Conservation (phyloP, 1,140 invertebrate species). For the Geopemphigus sp. region DNA sequence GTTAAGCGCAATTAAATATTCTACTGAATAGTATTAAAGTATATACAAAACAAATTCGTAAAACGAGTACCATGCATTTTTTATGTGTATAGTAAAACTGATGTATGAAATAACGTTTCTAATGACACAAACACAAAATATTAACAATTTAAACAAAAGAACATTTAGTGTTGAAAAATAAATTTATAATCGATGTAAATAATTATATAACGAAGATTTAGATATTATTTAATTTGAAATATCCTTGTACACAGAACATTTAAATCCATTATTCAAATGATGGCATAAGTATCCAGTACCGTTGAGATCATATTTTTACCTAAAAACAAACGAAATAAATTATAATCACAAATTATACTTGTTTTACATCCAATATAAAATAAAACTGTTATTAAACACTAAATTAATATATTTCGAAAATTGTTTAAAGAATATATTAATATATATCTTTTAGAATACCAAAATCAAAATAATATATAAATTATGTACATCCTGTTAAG, state of each 20-base stretch:
- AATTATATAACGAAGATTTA: conserved; percentile 10
- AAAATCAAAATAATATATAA: too few relatives aligned
- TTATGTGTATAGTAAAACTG: neutral
- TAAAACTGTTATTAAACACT: neutral
- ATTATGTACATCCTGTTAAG: too few relatives aligned
- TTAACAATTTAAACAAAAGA: conserved; percentile 13
- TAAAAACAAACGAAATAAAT: conserved; percentile 1
- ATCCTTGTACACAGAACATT: neutral
- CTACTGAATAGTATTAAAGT: neutral
- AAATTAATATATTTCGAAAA: neutral
- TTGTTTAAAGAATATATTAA: neutral
- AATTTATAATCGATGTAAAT: conserved; percentile 14
- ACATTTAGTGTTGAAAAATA: conserved; percentile 21
- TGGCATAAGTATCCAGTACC: conserved; percentile 20
- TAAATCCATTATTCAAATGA: conserved; percentile 17
- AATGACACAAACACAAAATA: conserved; percentile 18
- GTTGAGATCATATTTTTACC: conserved; percentile 41
- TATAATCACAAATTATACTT: neutral
- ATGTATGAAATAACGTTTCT: conserved; percentile 28
- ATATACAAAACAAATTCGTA: conserved; percentile 1
- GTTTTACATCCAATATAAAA: neutral
- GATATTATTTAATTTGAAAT: conserved; percentile 3
- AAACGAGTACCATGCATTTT: conserved; percentile 18
- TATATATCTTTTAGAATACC: too few relatives aligned
- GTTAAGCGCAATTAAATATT: neutral